Evolutionary conservation across 2,797 vertebrate species (phyloP).

Genomic region (Sparus aurata): DNA sequence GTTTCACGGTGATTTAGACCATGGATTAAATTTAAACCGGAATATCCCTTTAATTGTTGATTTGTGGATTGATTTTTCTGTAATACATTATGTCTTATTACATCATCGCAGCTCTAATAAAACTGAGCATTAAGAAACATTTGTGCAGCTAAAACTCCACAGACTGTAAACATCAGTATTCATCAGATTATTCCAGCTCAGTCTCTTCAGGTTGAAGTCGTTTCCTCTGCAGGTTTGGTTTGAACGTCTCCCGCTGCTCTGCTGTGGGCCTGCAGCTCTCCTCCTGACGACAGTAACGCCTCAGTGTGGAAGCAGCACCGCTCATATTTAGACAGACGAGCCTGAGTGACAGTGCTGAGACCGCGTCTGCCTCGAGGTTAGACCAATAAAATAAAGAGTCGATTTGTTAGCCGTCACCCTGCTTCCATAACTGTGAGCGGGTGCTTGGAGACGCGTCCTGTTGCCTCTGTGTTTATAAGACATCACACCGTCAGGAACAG

Average conservation of each 20-base stretch:
- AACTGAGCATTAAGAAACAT: too few relatives aligned
- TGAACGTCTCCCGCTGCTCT: slow-evolving; percentile 6
- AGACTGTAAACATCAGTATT: too few relatives aligned
- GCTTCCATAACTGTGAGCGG: slow-evolving; percentile 43
- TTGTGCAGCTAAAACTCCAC: too few relatives aligned
- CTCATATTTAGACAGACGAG: slow-evolving; percentile 70
- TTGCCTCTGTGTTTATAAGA: slow-evolving; percentile 52
- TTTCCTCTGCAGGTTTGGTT: slow-evolving; percentile 42
- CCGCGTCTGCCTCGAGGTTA: slow-evolving; percentile 68
- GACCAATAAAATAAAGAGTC: slow-evolving; percentile 75
- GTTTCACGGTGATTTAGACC: too few relatives aligned
- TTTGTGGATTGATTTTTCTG: too few relatives aligned
- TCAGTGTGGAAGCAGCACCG: slow-evolving; percentile 56
- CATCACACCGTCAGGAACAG: slow-evolving; percentile 13
- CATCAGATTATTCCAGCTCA: too few relatives aligned
- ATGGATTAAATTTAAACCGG: too few relatives aligned
- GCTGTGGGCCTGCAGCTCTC: slow-evolving; percentile 5
- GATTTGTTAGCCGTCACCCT: slow-evolving; percentile 58
- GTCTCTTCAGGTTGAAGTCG: background rate
- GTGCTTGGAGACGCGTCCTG: slow-evolving; percentile 49
- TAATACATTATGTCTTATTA: too few relatives aligned
- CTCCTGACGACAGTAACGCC: slow-evolving; percentile 54
- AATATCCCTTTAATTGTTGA: too few relatives aligned
- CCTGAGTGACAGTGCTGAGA: slow-evolving; percentile 60
- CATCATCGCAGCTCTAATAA: too few relatives aligned